Base-by-base conservation (phyloP, 2,797 vertebrate genomes). In the Mergus octosetaceus region DNA sequence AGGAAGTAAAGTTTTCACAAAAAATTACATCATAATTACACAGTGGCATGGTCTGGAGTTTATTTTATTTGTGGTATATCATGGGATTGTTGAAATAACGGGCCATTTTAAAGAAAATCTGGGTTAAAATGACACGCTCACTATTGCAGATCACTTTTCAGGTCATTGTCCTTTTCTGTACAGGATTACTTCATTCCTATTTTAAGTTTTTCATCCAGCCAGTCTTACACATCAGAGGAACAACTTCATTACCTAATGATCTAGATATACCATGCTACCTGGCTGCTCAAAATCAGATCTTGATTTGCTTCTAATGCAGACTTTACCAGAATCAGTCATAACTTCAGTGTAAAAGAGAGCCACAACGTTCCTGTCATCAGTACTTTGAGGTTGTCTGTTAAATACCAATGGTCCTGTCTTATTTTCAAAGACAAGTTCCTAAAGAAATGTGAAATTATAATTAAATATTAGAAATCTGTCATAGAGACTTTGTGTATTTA, bases 11-110 rank as follows among this genome's bases (percentile, higher is more conserved):
- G 27, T 32, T 75, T 78, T 32, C 39, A 18, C 38, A 15, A 27
- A 60, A 24, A 60, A 38, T 36, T 2, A 2, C 54, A 49, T 20
- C 58, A 39, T 45, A 74, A 32, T 19, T 30, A 38, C 54, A 45
- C 0, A 0, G 11, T 30, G 16, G 17, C 41, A 13, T 0, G 3
- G 38, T 2, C 30, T n/a, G 6, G 30, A 32, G 39, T 14, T 58
- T 30, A 21, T 39, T 81, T 41, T 30, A 25, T 51, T 17, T 39
- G 45, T 18, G 22, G 89, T 36, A 22, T 25, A 73, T 9, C 56
- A 28, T 4, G 19, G 9, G 19, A 13, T 49, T 60, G n/a, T 61
- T 69, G 64, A 77, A 78, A 17, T 21, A 51, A 51, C 3, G 4
- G 32, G n/a, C 15, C 41, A 34, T 0, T 82, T 34, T 72, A 66